phyloP scores from a whole-genome alignment of 2,113 vertebrate genomes.

The Chaetodon trifascialis region DNA sequence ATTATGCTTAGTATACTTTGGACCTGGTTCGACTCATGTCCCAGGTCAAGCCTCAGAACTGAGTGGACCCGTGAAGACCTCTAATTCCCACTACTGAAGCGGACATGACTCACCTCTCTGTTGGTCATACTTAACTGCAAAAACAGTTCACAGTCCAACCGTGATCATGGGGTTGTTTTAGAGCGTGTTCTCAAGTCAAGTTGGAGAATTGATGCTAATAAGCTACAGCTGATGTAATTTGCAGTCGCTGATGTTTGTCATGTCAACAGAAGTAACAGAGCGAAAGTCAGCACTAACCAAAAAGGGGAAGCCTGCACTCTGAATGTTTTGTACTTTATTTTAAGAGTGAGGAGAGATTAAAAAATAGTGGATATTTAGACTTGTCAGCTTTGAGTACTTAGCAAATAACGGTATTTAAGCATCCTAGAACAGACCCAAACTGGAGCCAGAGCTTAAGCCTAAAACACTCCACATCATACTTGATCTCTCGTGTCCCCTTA shows the following conservation, averaged over 20 bases:
- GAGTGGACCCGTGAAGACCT: not conserved
- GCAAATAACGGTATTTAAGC: not conserved
- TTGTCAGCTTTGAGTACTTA: not conserved
- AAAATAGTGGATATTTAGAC: not conserved
- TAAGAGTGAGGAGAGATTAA: no score
- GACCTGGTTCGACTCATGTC: not conserved
- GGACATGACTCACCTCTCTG: not conserved
- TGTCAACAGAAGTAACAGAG: not conserved
- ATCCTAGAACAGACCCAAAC: not conserved
- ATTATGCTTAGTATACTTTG: not conserved
- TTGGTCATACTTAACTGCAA: not conserved
- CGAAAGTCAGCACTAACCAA: not conserved
- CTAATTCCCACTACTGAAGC: not conserved
- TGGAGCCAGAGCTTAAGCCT: not conserved
- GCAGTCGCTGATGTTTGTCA: not conserved
- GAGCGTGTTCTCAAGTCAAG: not conserved
- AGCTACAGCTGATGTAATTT: not conserved
- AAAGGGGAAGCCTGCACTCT: no score
- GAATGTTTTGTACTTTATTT: no score
- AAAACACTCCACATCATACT: not conserved
- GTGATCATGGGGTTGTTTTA: not conserved
- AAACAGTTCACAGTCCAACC: not conserved
- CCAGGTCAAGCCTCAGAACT: not conserved
- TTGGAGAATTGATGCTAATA: not conserved
- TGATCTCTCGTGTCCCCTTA: slow-evolving; percentile 66